Base-by-base conservation (phyloP, 2,888 invertebrate species). In the Ophioninae sp. region DNA sequence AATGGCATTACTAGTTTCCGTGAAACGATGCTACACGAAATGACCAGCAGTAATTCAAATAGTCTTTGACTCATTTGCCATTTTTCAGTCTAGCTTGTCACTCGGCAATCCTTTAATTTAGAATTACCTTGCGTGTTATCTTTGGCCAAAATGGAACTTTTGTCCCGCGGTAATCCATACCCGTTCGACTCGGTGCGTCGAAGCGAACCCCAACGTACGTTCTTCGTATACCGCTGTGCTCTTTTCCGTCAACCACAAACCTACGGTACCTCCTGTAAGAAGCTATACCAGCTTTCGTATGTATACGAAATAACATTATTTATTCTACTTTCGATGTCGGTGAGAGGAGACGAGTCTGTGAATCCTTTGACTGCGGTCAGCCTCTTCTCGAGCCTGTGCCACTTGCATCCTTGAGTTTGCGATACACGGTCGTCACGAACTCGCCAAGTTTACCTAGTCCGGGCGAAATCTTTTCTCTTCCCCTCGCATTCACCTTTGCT, bases 281-380 rank as follows among this genome's bases (percentile, higher is more conserved):
- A 17, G 50, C 50, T 50, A 10, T 23, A 62, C 37, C 57, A 39
- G 37, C 21, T 8, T 20, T 17, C 7, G 50, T 56, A 23, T 30
- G 23, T 56, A 30, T 30, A 69, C 50, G 50, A 7, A 65, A 8
- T 30, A 7, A n/a, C 10, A n/a, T 30, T 21, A 57, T 59, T 61
- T 41, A 59, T 70, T 70, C 59, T 39, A 59, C 70, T 57, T 41
- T 70, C 70, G 39, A 70, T 39, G 59, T 39, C 37, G 59, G 59
- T 21, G 13, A 72, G 70, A 59, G 39, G 44, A 6, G 41, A 69
- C 23, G 41, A 21, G 41, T 61, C 13, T 21, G 17, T 13, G 44
- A 21, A 61, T 61, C 8, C 61, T 72, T 61, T n/a, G 61, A 61
- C 61, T 72, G 50, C 41, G 39, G n/a, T 61, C 72, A 41, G 21